phyloP scores from a whole-genome alignment of 2,888 invertebrate species.

The Ceraclea dissimilis region DNA sequence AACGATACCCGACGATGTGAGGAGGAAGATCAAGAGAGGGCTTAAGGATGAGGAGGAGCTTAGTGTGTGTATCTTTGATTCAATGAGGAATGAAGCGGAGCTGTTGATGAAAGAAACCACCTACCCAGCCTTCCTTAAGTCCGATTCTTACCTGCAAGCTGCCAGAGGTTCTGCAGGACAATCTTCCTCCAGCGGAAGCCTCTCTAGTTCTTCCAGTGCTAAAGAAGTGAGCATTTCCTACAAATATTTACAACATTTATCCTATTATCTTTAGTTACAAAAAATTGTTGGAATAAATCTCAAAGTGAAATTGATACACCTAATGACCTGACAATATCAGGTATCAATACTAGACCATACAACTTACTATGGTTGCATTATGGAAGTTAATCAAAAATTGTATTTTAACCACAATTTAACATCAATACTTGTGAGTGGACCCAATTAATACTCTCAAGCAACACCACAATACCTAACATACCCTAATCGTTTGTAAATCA shows the following conservation, averaged over 20 bases:
- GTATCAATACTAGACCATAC: no score
- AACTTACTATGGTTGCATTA: no score
- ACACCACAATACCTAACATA: no score
- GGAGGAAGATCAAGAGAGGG: conserved; percentile 66
- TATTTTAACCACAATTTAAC: no score
- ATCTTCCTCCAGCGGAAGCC: conserved; percentile 32
- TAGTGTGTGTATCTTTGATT: conserved; percentile 77
- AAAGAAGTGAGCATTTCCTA: conserved; percentile 31
- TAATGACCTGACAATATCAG: no score
- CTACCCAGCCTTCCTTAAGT: conserved; percentile 87
- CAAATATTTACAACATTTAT: not conserved
- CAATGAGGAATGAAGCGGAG: conserved; percentile 77
- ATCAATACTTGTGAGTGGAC: no score
- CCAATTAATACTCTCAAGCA: no score
- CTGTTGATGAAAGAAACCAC: conserved; percentile 77
- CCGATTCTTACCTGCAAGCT: conserved; percentile 84
- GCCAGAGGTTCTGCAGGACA: conserved; percentile 40
- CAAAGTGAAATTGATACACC: no score
- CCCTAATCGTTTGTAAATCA: no score
- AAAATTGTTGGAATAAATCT: not conserved
- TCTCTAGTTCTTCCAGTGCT: conserved; percentile 29
- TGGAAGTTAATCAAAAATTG: no score
- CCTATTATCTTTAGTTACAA: not conserved
- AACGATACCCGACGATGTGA: conserved; percentile 74
- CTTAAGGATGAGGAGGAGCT: conserved; percentile 63